Evolutionary conservation across 2,113 vertebrate species (phyloP).

Genomic region (Myiozetetes cayanensis): DNA sequence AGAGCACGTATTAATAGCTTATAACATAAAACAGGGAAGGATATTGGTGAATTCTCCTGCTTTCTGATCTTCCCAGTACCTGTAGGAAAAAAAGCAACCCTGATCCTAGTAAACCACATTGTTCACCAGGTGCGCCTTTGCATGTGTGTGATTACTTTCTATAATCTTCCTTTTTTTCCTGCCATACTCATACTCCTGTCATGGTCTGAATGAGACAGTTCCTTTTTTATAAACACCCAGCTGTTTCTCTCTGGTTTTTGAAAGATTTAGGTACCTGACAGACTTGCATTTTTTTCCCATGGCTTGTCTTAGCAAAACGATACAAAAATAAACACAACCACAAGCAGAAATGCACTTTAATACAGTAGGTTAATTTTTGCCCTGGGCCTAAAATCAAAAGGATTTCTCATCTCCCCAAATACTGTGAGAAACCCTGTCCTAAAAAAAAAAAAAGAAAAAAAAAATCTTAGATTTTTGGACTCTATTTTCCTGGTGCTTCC

Average conservation of each 20-base stretch:
- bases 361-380: not conserved
- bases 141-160: not conserved
- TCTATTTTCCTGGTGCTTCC: not conserved
- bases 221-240: not conserved
- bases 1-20: not conserved
- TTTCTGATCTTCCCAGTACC: not conserved
- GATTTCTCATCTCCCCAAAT: not conserved
- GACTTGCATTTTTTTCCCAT: not conserved
- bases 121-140: not conserved
- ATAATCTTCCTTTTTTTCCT: not conserved
- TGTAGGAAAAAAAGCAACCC: not conserved
- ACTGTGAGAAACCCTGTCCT: not conserved
- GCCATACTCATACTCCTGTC: not conserved
- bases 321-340: not conserved
- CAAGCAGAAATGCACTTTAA: not conserved
- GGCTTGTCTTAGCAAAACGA: not conserved
- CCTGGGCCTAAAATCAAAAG: not conserved
- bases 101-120: not conserved
- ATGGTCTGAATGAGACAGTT: not conserved
- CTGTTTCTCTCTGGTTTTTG: not conserved
- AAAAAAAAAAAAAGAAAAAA: not conserved
- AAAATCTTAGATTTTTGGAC: not conserved
- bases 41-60: not conserved
- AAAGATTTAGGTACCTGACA: not conserved
- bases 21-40: not conserved